Evolutionary conservation across 1,140 invertebrate genomes (phyloP), one percentile per base, ranked within the genome.

Genomic region (Odontomachus brunneus): DNA sequence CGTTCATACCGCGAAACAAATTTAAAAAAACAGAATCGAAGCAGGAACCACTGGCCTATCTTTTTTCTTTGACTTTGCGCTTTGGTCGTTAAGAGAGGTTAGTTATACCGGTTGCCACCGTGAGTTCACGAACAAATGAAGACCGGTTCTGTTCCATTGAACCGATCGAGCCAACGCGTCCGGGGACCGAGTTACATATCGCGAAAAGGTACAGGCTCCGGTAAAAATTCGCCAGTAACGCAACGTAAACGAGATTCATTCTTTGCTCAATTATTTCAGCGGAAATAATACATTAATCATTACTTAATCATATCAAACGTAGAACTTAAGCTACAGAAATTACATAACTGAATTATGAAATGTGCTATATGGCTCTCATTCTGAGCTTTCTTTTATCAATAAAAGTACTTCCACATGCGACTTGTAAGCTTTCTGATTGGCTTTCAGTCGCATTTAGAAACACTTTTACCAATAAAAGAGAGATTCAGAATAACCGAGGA

Each of bases 61-160:
- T 22, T 74, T 71, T 55, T 89, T 89, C 9, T 84, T 80, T 72
- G 48, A 83, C 69, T 88, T 88, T 65, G 65, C 82, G 71, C 80
- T 83, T 66, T 80, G 60, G 66, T 78, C 57, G 84, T 91, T 91
- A 91, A 86, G 88, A 85, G 86, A 91, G 91, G 91, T 91, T 91
- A 91, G 91, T 91, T 91, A 91, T 90, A 91, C 89, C 89, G 86
- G 89, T 91, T 90, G 81, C 55, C 71, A 75, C 80, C 84, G 73
- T 67, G 87, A 83, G 65, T 91, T 89, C 81, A 85, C 83, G 80
- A 90, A 84, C 84, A 84, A 89, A 86, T 76, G 69, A 57, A 67
- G 82, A 91, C 90, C 90, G 90, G 90, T 91, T 90, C 84, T 89
- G 78, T 91, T 88, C 88, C 89, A 90, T 91, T 90, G 86, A 91